A percentile compares a stretch with the other conserved stretches of the same genome.
Evolutionary conservation across 2,888 invertebrate genomes (phyloP).

Genomic region (Phortica magna): DNA sequence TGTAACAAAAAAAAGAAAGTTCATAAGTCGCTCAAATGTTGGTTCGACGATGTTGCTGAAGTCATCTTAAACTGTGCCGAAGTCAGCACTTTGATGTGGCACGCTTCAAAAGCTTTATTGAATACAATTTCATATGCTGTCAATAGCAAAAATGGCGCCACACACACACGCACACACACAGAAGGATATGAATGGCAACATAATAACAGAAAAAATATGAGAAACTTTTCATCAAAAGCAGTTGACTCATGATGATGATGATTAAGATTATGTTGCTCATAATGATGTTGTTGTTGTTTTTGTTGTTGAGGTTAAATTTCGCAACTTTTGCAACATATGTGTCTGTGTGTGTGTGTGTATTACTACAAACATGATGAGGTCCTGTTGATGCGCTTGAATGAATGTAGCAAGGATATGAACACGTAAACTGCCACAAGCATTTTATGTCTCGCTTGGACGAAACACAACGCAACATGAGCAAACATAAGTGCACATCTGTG

Average conservation of each 20-base stretch:
- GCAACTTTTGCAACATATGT: conserved; percentile 27
- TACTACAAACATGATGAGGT: neutral
- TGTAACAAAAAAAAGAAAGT: too few relatives aligned
- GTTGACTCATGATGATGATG: too few relatives aligned
- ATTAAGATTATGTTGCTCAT: neutral
- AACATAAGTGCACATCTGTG: conserved; percentile 30
- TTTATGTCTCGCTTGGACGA: neutral
- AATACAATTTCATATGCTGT: neutral
- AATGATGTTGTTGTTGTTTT: neutral
- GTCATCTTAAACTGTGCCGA: too few relatives aligned
- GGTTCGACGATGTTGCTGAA: too few relatives aligned
- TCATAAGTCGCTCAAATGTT: too few relatives aligned
- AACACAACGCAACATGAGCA: neutral
- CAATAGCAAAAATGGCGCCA: neutral
- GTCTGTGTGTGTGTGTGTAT: too few relatives aligned
- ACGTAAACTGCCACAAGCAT: conserved; percentile 23
- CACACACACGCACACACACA: neutral
- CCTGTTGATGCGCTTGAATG: neutral
- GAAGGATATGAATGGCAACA: neutral
- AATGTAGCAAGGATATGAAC: neutral
- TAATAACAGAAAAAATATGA: neutral
- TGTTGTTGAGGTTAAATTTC: conserved; percentile 11
- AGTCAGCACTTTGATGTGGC: too few relatives aligned
- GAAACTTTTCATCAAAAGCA: neutral
- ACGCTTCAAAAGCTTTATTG: neutral